Base-by-base conservation (phyloP, 2,113 vertebrate genomes). In the Tauraco erythrolophus region DNA sequence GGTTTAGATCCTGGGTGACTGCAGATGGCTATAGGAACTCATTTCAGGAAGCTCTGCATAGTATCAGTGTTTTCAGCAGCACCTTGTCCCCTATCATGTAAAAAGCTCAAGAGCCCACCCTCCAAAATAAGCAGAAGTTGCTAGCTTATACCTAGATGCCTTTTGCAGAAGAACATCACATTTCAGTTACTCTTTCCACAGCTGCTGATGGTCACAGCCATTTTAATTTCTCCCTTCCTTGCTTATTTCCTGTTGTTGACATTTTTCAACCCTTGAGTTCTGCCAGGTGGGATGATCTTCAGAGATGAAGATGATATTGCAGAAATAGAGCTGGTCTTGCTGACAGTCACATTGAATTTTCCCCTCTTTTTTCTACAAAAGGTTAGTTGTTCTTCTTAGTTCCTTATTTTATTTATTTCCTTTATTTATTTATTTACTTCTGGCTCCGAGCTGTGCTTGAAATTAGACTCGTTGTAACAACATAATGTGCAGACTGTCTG, bases 341-440 rank as follows among this genome's bases (percentile, higher is more conserved):
- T 82, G 39, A 46, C 16, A 71, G 17, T 12, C 58, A 17, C 43
- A 8, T n/a, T 48, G 45, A 17, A 31, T 94, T 87, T 53, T 46
- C 3, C 10, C 0, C 9, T 3, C 46, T 80, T 62, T 89, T 71
- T 60, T 17, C 33, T 31, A 2, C n/a, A 19, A 85, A 75, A 92
- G 43, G 28, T 78, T 92, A 68, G 39, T 39, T 54, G 58, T 69
- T 58, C 74, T 96, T 86, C 92, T 96, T 94, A 80, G 69, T 77
- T 71, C 69, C 75, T 45, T 14, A 41, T 45, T 90, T 82, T 71
- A 60, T 97, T 97, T 95, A 92, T 96, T 84, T 70, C 70, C 77
- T 91, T 89, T 91, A 57, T 94, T 93, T 91, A 90, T 97, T 96
- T 98, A 88, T 93, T 92, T 92, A 76, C 74, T 81, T 86, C 62